Conservation (phyloP, 2,113 vertebrate genomes). For the Psilopsiagon aurifrons region DNA sequence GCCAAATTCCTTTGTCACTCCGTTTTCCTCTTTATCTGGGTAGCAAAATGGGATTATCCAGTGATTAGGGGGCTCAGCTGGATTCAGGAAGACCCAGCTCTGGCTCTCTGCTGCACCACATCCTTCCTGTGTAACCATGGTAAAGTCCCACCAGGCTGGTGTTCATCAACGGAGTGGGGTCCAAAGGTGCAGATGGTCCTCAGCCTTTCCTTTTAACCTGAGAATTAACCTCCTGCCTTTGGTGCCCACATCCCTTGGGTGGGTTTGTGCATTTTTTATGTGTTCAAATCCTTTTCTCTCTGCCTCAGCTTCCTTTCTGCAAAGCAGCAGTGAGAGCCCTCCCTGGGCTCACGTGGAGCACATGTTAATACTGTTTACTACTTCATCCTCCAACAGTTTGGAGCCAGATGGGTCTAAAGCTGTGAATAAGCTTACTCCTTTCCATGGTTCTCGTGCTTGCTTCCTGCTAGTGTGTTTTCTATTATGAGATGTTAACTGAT, state of each 20-base stretch:
- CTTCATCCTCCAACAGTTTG: neutral
- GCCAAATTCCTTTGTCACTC: neutral
- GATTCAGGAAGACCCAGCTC: neutral
- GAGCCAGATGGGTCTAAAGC: neutral
- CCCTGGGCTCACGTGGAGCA: rapidly evolving
- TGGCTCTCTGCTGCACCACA: neutral
- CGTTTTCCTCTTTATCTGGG: neutral
- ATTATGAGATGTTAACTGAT: neutral
- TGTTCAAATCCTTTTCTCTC: neutral
- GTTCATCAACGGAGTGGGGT: neutral
- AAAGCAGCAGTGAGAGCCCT: neutral
- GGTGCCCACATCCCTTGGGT: rapidly evolving
- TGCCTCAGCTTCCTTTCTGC: neutral
- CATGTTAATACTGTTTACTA: neutral
- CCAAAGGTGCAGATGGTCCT: neutral
- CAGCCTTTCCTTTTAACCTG: neutral
- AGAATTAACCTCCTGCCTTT: neutral
- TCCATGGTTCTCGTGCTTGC: neutral
- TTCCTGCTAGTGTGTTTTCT: neutral
- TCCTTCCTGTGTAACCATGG: neutral
- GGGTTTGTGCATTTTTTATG: neutral
- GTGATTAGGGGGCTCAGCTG: rapidly evolving
- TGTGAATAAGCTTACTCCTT: neutral
- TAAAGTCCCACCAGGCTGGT: neutral
- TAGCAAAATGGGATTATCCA: neutral